Conservation (phyloP, 2,113 vertebrate genomes). For the Natator depressus region DNA sequence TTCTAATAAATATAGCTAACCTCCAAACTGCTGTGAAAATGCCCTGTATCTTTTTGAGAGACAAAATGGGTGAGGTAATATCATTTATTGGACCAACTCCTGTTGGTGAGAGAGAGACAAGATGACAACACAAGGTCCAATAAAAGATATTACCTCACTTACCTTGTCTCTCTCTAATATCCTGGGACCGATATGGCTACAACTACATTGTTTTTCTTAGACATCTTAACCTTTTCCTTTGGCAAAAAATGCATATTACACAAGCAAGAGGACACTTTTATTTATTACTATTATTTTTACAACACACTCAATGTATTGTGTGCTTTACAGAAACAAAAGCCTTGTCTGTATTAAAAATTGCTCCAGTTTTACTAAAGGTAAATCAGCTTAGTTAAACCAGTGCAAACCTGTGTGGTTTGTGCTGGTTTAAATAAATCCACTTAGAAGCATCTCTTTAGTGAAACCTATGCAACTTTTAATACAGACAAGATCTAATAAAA, state of each 20-base stretch:
- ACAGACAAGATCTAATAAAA: neutral
- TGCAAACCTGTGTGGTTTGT: neutral
- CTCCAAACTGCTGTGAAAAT: neutral
- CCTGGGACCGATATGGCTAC: neutral
- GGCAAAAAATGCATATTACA: neutral
- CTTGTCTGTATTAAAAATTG: neutral
- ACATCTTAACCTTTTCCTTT: neutral
- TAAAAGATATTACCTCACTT: neutral
- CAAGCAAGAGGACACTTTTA: neutral
- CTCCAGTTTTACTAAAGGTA: neutral
- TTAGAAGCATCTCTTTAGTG: neutral
- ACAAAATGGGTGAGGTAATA: neutral
- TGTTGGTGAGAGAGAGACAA: too few relatives aligned
- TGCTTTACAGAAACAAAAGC: neutral
- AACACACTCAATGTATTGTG: neutral
- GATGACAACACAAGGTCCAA: neutral
- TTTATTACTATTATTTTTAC: neutral
- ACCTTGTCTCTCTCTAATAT: neutral
- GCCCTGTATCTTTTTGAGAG: neutral
- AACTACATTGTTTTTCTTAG: neutral
- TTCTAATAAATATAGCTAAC: neutral
- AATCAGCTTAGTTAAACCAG: neutral
- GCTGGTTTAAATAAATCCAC: neutral
- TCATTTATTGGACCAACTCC: neutral
- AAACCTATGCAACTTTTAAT: neutral